Percentiles rank a stretch among this genome's conserved stretches.
These are phyloP conservation scores for Epizoanthus rinbou DNA, from an alignment of 92 coral and sea anemone genomes.

Conservation along the genomic window DNA sequence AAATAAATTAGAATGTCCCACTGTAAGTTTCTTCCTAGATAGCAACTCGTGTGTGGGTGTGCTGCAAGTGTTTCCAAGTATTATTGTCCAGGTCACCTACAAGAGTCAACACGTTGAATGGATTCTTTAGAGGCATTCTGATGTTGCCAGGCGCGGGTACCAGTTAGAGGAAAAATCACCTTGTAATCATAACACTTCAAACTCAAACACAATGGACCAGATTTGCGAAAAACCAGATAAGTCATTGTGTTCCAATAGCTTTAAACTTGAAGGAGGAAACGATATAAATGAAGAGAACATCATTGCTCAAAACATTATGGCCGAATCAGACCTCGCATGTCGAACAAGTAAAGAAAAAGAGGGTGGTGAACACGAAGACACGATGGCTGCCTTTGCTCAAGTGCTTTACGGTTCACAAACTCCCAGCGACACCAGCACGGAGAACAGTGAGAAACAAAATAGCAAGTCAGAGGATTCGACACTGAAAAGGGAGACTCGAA, in stretches of 20 bases:
- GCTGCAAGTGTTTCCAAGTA: neutral
- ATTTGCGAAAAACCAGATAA: neutral
- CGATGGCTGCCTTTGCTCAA: conserved; percentile 19
- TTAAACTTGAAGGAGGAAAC: neutral
- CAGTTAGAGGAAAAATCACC: conserved; percentile 22
- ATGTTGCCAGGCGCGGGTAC: conserved; percentile 55
- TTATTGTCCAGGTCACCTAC: neutral
- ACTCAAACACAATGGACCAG: neutral
- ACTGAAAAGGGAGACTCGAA: neutral
- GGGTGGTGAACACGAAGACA: neutral
- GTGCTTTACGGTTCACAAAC: neutral
- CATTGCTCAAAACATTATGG: neutral
- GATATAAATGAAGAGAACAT: neutral
- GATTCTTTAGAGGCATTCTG: conserved; percentile 1
- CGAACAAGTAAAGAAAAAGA: neutral
- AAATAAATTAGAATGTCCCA: too few species aligned
- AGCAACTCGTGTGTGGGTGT: too few species aligned
- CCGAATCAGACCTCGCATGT: neutral
- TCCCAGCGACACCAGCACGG: neutral
- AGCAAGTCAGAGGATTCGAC: neutral
- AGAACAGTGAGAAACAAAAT: neutral
- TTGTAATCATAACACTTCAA: neutral
- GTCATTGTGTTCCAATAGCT: neutral
- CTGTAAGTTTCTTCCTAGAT: too few species aligned
- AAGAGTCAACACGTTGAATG: neutral